Evolutionary conservation across 2,888 invertebrate genomes (phyloP).

Genomic region (Sepiola atlantica): DNA sequence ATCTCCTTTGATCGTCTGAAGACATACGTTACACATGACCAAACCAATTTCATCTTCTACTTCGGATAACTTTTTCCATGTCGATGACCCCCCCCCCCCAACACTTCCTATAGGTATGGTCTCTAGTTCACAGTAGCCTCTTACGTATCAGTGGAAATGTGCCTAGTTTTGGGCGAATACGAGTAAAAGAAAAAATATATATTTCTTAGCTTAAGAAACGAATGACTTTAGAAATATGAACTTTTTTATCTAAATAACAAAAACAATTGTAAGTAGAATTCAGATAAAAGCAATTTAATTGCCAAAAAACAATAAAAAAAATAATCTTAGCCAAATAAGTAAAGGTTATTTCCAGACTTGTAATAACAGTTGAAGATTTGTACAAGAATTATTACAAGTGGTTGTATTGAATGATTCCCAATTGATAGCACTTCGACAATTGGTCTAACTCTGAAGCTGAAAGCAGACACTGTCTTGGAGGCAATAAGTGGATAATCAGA

Average conservation of each 20-base stretch:
- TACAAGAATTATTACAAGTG: background rate
- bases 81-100: too few species aligned
- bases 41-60: too few species aligned
- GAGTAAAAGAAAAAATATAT: too few species aligned
- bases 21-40: too few species aligned
- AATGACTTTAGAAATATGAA: too few species aligned
- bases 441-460: background rate
- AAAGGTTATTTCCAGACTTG: background rate
- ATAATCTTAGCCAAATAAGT: background rate
- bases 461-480: background rate
- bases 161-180: too few species aligned
- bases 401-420: background rate
- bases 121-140: too few species aligned
- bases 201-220: too few species aligned
- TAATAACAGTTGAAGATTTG: background rate
- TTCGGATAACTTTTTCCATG: too few species aligned
- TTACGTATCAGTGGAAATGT: too few species aligned
- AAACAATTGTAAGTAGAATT: background rate
- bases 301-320: background rate
- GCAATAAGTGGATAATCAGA: background rate
- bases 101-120: too few species aligned
- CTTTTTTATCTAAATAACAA: background rate
- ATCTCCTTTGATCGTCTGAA: too few species aligned
- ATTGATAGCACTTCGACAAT: background rate
- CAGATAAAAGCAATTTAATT: background rate